Base-by-base conservation (phyloP, 1,140 invertebrate species). In the Saccostrea echinata region DNA sequence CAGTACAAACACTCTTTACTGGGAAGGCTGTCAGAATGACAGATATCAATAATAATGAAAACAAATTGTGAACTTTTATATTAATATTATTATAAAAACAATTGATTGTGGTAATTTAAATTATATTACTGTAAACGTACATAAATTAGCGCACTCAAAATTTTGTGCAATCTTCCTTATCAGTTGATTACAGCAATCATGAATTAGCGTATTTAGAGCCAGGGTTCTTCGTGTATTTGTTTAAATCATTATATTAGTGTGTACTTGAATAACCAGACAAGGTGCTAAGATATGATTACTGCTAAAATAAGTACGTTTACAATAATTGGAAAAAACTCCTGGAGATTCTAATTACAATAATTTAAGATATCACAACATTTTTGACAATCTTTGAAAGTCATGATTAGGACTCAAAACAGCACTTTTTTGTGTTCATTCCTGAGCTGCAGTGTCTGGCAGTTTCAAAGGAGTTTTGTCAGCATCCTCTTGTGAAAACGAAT, bases 361-460 rank as follows among this genome's bases (percentile, higher is more conserved):
- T 76, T 76, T 76, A 33, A 33, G 68, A 76, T 76, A 76, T 76
- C 68, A 71, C 64, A 27, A 76, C 33, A 76, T 76, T 18, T 76
- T 76, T 76, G 68, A 76, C 68, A 76, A 27, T 76, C 68, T 33
- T 9, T 76, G 24, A 9, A 21, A 24, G 64, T 68, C 64, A 24
- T 68, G 64, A 68, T 24, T 24, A 24, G 11, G 9, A 68, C n/a
- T n/a, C 6, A 6, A 43, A 43, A 3, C 6, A 43, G 35, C 43
- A 43, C 43, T 43, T 43, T 43, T 43, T 4, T 43, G n/a, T 61
- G 18, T 61, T n/a, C 55, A n/a, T 61, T 61, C 55, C n/a, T 61
- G 16, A 12, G 68, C 4, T 76, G 68, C 30, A 12, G 24, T 33
- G 24, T 13, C 68, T 30, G 27, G 24, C 0, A 16, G 68, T 76